These are phyloP conservation scores for Microplitis deprimator DNA, from an alignment of 2,888 invertebrate genomes.

Conservation along the genomic window DNA sequence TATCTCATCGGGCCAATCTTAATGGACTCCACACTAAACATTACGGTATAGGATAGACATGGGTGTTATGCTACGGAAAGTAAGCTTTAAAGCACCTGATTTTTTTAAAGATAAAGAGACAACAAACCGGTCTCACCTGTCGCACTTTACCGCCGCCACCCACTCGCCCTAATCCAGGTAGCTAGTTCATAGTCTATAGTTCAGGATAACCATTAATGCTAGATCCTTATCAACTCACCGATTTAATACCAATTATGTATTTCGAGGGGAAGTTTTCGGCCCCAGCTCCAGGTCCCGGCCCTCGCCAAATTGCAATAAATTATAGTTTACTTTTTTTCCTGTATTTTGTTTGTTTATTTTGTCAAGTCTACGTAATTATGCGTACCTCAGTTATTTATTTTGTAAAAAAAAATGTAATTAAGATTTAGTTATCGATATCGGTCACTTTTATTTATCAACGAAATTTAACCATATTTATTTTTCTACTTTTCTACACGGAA, in stretches of 20 bases:
- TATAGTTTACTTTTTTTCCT: conserved; percentile 18
- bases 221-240: conserved; percentile 60
- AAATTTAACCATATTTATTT: too few species aligned
- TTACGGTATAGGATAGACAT: neutral
- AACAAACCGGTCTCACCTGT: conserved; percentile 54
- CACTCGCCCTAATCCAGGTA: conserved; percentile 24
- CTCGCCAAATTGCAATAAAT: conserved; percentile 62
- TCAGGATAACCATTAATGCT: conserved; percentile 48
- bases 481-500: too few species aligned
- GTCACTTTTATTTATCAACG: conserved; percentile 14
- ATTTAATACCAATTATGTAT: conserved; percentile 65
- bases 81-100: conserved; percentile 44
- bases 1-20: conserved; percentile 48
- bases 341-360: conserved; percentile 18
- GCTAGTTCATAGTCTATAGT: neutral
- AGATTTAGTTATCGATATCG: conserved; percentile 25
- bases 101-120: conserved; percentile 53
- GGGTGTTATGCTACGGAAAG: neutral
- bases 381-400: neutral
- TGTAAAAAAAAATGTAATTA: conserved; percentile 29
- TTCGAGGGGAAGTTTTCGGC: conserved; percentile 51
- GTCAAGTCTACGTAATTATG: neutral
- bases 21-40: conserved; percentile 48
- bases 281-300: too few species aligned
- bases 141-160: conserved; percentile 38